Conservation (phyloP, 64 coral and sea anemone genomes). For the Montipora efflorescens region DNA sequence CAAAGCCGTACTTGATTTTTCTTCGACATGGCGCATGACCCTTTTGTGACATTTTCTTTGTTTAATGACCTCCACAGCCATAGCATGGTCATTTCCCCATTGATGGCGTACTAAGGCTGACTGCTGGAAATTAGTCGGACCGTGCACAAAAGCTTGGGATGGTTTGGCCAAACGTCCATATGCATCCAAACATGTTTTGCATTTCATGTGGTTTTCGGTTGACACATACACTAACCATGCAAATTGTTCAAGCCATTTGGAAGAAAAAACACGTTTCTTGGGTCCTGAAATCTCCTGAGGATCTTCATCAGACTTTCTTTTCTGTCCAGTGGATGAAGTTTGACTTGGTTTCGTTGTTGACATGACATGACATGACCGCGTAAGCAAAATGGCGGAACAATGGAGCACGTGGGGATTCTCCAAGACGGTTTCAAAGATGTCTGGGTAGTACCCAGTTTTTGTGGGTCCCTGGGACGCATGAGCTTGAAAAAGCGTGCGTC, state of each 20-base stretch:
- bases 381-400: neutral
- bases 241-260: slow-evolving; percentile 6
- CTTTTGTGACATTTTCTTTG: slow-evolving; percentile 11
- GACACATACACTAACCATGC: neutral
- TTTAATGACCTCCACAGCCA: neutral
- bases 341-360: neutral
- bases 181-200: slow-evolving; percentile 1
- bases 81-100: neutral
- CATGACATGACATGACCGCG: neutral
- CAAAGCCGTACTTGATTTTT: slow-evolving; percentile 14
- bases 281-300: neutral
- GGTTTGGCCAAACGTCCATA: neutral
- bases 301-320: neutral
- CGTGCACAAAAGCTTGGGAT: neutral
- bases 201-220: slow-evolving; percentile 5
- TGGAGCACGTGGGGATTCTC: neutral
- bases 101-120: neutral
- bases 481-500: too few species aligned
- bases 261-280: neutral
- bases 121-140: neutral
- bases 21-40: neutral
- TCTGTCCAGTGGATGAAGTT: neutral
- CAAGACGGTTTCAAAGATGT: neutral
- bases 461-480: too few species aligned
- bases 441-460: too few species aligned